A percentile compares a stretch with the other conserved stretches of the same genome.
Conservation (phyloP, 2,888 invertebrate species). For the Drosophila nr. medialis region DNA sequence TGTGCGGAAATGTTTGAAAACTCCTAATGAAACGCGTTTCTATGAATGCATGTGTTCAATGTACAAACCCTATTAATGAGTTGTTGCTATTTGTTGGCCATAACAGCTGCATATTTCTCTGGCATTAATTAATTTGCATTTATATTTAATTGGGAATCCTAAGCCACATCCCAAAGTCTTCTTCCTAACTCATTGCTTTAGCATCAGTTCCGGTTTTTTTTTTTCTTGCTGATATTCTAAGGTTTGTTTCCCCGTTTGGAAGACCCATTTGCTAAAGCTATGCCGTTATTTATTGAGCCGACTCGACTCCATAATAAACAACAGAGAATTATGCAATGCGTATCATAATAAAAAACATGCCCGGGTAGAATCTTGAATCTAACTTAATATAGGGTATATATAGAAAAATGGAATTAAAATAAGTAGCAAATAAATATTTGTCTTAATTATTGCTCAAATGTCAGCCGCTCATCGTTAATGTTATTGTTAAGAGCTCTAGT, state of each 20-base stretch:
- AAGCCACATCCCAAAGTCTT: background rate
- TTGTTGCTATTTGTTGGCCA: background rate
- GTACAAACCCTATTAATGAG: background rate
- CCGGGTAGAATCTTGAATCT: background rate
- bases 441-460: conserved; percentile 72
- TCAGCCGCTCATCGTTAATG: conserved; percentile 19
- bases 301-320: background rate
- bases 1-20: background rate
- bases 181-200: background rate
- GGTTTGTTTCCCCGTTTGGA: background rate
- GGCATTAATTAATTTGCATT: background rate
- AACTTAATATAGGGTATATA: conserved; percentile 3
- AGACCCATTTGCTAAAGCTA: background rate
- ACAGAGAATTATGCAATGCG: background rate
- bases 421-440: conserved; percentile 45
- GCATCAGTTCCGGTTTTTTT: background rate
- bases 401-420: conserved; percentile 11
- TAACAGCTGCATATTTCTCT: background rate
- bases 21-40: background rate
- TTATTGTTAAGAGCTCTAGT: background rate
- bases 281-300: background rate
- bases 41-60: background rate
- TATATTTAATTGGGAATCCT: background rate
- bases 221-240: background rate
- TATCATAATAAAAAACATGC: background rate